phyloP scores from a whole-genome alignment of 2,113 vertebrate species.

The Forbesichthys papilliferus region DNA sequence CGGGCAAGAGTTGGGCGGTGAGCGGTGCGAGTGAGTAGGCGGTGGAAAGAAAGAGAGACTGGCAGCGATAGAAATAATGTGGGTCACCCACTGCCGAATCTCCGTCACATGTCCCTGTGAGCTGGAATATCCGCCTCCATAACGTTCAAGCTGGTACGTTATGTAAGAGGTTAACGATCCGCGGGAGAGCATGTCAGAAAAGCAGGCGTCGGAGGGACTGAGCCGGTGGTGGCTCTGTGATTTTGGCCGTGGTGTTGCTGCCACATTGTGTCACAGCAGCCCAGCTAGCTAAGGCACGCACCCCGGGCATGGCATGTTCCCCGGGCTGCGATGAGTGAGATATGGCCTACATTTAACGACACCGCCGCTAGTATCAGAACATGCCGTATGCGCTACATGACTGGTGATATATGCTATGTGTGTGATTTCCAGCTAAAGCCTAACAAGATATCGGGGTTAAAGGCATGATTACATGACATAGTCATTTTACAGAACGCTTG shows the following conservation, averaged over 20 bases:
- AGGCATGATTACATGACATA: too few species aligned
- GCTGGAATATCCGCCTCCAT: conserved; percentile 74
- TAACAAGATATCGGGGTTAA: conserved; percentile 21
- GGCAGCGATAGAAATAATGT: conserved; percentile 64
- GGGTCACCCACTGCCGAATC: conserved; percentile 70
- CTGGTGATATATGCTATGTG: conserved; percentile 2
- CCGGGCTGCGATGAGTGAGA: too few species aligned
- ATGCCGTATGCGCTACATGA: conserved; percentile 24
- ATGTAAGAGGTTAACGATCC: conserved; percentile 78
- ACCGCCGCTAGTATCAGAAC: not conserved
- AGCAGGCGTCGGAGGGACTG: conserved; percentile 25
- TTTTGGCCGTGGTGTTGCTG: conserved; percentile 39
- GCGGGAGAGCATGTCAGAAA: conserved; percentile 48
- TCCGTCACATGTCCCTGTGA: conserved; percentile 74
- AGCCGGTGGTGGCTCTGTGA: conserved; percentile 50
- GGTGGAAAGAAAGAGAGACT: conserved; percentile 29
- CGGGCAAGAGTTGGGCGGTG: conserved; percentile 36
- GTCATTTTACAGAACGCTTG: too few species aligned
- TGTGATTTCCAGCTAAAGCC: conserved; percentile 15
- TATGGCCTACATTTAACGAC: too few species aligned
- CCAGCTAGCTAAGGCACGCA: too few species aligned
- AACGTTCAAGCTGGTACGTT: conserved; percentile 67
- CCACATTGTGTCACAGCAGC: conserved; percentile 38
- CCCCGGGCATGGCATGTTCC: too few species aligned
- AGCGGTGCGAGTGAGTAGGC: conserved; percentile 31